Evolutionary conservation across 2,113 vertebrate genomes (phyloP), one percentile per base, ranked within the genome.

Genomic region (Muntiacus muntjak): DNA sequence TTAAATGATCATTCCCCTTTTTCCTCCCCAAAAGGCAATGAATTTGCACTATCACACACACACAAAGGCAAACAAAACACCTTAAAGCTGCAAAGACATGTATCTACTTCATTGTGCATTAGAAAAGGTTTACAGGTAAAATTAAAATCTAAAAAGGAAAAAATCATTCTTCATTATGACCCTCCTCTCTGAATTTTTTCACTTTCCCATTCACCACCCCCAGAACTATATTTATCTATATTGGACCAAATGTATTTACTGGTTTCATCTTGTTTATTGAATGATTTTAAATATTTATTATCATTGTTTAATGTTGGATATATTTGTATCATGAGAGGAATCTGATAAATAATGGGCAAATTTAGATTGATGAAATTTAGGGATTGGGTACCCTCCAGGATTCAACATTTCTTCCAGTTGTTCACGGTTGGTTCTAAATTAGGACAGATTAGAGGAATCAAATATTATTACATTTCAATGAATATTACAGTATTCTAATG

Each of bases 51-150:
- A 98, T 98, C 97, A 98, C 96, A 97, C 96, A 97, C 96, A 98
- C 96, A 98, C 86, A 97, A 97, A 98, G 98, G 96, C 36, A 54
- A 67, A 64, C 11, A 76, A 87, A n/a, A 86, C n/a, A 89, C 47
- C 25, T 40, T 98, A 98, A 52, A 98, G 97, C 98, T 98, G 96
- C 98, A 98, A 98, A 98, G 98, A 98, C 97, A 96, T 97, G 94
- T 98, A 93, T 97, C 98, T 97, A 96, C 93, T 98, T 99, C 96
- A 96, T 98, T 98, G 97, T 99, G 91, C 97, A 98, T 99, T 98
- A 98, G 98, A 97, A 98, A 97, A 98, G 98, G 95, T 98, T 98
- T 98, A 98, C 98, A 98, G 97, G 93, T 98, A 98, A 98, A 98
- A 98, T 98, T 97, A 95, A 85, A 98, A 90, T 95, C 93, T 91